Conservation (phyloP, 2,797 vertebrate species). For the Microchirus variegatus region DNA sequence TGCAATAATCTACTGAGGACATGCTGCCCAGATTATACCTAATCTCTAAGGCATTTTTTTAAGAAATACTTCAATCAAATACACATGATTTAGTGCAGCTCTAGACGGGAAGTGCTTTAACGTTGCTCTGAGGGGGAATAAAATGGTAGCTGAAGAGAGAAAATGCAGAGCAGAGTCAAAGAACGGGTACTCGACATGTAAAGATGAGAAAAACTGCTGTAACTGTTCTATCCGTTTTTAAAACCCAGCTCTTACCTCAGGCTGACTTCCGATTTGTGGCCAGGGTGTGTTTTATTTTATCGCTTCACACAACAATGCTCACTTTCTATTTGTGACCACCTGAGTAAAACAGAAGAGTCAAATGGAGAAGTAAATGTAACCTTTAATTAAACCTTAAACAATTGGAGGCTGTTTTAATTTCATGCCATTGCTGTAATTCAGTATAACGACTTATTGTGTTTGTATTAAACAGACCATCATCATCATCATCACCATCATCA, state of each 20-base stretch:
- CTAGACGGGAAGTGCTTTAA: slow-evolving; percentile 19
- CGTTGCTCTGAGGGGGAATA: slow-evolving; percentile 17
- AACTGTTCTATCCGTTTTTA: slow-evolving; percentile 69
- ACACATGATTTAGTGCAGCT: slow-evolving; percentile 27
- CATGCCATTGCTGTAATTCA: slow-evolving; percentile 13
- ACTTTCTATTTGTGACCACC: slow-evolving; percentile 49
- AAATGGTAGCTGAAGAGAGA: slow-evolving; percentile 7
- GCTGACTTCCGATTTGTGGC: slow-evolving; percentile 76
- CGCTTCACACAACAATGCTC: slow-evolving; percentile 54
- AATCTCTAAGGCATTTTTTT: slow-evolving; percentile 35
- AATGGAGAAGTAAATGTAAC: slow-evolving; percentile 28
- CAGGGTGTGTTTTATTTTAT: slow-evolving; percentile 64
- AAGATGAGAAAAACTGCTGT: slow-evolving; percentile 63
- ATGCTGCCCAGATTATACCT: slow-evolving; percentile 53
- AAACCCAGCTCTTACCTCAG: slow-evolving; percentile 66
- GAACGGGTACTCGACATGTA: slow-evolving; percentile 49
- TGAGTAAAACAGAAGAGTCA: slow-evolving; percentile 45
- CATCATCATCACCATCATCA: too few relatives aligned
- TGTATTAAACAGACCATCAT: slow-evolving; percentile 10
- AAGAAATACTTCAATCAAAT: slow-evolving; percentile 19
- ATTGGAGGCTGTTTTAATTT: slow-evolving; percentile 23
- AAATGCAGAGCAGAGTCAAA: slow-evolving; percentile 42
- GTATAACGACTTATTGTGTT: slow-evolving; percentile 12
- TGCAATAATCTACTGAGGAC: slow-evolving; percentile 41
- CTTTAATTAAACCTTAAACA: slow-evolving; percentile 42